Conservation (phyloP, 2,113 vertebrate genomes). For the Mirounga angustirostris region DNA sequence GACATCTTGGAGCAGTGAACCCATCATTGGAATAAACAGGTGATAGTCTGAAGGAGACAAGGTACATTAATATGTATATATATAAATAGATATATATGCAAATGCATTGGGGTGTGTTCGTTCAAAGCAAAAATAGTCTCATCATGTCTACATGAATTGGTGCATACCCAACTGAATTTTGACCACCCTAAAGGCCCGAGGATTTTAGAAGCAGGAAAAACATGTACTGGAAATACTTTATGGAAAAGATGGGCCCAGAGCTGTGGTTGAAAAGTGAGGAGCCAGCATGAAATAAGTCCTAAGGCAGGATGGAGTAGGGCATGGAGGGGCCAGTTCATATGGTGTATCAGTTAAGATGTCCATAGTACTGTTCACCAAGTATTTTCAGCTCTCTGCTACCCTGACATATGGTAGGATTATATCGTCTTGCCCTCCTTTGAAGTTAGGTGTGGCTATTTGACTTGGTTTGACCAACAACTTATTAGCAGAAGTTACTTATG, state of each 20-base stretch:
- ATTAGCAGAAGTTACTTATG: background rate
- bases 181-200: background rate
- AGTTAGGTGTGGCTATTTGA: background rate
- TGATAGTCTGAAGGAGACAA: constrained; percentile 36
- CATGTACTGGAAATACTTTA: constrained; percentile 15
- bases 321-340: background rate
- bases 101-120: constrained; percentile 25
- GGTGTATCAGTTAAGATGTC: background rate
- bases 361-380: background rate
- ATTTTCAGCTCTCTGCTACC: background rate
- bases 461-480: constrained; percentile 21
- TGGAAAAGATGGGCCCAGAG: background rate
- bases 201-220: constrained; percentile 39
- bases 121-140: constrained; percentile 58
- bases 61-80: background rate
- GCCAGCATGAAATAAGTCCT: background rate
- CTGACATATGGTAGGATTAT: background rate
- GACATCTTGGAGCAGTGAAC: constrained; percentile 46
- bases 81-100: constrained; percentile 41
- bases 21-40: constrained; percentile 38
- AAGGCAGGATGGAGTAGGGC: background rate
- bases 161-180: constrained; percentile 68
- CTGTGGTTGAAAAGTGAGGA: background rate
- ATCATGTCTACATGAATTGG: constrained; percentile 57
- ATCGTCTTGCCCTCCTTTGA: background rate